phyloP scores from a whole-genome alignment of 2,888 invertebrate genomes.

The Ashinkailepas kermadecensis region DNA sequence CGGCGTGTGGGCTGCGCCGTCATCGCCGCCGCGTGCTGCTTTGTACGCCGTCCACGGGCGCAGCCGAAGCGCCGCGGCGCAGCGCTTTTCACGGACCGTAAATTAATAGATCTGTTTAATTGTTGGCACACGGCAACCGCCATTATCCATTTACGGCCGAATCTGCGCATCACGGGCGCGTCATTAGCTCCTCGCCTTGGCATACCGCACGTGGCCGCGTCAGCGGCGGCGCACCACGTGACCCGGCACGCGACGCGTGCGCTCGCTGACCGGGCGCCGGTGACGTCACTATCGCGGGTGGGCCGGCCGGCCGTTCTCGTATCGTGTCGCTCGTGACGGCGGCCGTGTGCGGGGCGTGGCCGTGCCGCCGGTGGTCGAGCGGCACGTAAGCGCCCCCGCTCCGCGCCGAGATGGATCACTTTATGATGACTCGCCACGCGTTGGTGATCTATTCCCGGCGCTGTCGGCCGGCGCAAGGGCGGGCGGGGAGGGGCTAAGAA shows the following conservation, averaged over 20 bases:
- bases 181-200: background rate
- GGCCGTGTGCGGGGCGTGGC: background rate
- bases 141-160: background rate
- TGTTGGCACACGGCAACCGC: background rate
- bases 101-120: slow-evolving; percentile 1
- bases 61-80: background rate
- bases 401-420: background rate
- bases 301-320: no score
- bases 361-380: no score
- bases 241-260: no score
- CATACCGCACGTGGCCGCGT: background rate
- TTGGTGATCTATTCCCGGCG: background rate
- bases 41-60: background rate
- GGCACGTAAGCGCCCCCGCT: no score
- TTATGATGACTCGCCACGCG: background rate
- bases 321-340: background rate
- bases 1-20: background rate
- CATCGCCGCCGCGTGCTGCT: background rate
- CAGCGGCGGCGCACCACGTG: background rate
- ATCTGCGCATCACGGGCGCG: background rate
- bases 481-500: no score
- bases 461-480: no score
- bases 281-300: no score
- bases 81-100: background rate
- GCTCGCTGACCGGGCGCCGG: no score